Evolutionary conservation across 2,888 invertebrate species (phyloP).

Genomic region (Xanthia togata): DNA sequence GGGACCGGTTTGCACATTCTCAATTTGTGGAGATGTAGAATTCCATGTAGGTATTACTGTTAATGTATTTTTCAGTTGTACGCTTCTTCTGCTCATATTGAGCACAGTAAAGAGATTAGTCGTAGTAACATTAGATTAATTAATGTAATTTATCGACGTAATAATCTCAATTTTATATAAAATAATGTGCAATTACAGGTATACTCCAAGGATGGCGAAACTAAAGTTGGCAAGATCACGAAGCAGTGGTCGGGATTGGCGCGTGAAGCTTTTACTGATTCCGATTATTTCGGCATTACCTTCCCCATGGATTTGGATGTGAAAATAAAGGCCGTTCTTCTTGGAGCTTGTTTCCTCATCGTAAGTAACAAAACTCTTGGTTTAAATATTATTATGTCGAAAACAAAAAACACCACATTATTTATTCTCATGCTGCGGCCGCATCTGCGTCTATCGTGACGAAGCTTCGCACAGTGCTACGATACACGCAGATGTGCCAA

Average conservation of each 20-base stretch:
- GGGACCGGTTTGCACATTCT: conserved; percentile 95
- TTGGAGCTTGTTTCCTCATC: conserved; percentile 95
- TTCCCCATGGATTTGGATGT: conserved; percentile 97
- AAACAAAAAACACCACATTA: not conserved
- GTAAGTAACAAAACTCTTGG: conserved; percentile 89
- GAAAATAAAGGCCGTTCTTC: conserved; percentile 94
- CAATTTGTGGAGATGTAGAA: conserved; percentile 95
- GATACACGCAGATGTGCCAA: too few species aligned
- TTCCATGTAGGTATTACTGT: conserved; percentile 92
- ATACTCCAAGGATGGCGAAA: conserved; percentile 93
- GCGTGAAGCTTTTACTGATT: conserved; percentile 95
- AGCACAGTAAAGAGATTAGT: not conserved
- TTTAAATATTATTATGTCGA: not conserved
- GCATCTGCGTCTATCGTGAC: too few species aligned
- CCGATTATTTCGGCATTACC: conserved; percentile 97
- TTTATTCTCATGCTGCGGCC: too few species aligned
- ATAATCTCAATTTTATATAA: not conserved
- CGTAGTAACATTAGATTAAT: not conserved
- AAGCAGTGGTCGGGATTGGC: conserved; percentile 97
- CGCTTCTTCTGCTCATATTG: not conserved
- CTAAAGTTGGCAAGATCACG: conserved; percentile 95
- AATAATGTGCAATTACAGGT: conserved; percentile 88
- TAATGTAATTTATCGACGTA: not conserved
- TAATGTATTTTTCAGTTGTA: not conserved
- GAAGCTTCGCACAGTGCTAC: too few species aligned